Evolutionary conservation across 2,113 vertebrate species (phyloP).

Genomic region (Burhinus oedicnemus): DNA sequence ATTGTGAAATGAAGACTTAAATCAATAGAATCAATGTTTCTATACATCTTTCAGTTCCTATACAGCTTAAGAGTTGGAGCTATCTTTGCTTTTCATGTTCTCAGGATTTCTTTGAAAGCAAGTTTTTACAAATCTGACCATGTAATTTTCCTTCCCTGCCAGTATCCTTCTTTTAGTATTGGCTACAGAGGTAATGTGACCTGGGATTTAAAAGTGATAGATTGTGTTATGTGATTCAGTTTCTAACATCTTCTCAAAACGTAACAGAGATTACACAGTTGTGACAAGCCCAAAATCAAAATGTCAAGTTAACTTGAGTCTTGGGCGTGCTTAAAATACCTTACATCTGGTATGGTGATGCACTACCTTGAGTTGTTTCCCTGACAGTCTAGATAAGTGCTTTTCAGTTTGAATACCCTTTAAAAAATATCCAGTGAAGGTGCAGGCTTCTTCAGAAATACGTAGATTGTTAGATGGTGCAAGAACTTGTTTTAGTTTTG

Average conservation of each 20-base stretch:
- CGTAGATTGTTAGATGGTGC: rapidly evolving
- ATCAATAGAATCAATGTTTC: not conserved
- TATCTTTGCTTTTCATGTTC: not conserved
- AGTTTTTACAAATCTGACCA: not conserved
- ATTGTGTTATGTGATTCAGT: not conserved
- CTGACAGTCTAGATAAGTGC: not conserved
- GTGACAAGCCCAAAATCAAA: not conserved
- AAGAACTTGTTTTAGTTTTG: not conserved
- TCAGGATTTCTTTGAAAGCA: not conserved
- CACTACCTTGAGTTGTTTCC: not conserved
- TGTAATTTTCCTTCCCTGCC: not conserved
- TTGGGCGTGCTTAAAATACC: not conserved
- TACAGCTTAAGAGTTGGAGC: not conserved
- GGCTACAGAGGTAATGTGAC: not conserved
- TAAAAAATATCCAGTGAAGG: not conserved
- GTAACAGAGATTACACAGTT: not conserved
- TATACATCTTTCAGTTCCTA: not conserved
- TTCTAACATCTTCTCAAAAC: not conserved
- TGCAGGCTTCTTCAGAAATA: not conserved
- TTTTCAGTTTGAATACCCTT: not conserved
- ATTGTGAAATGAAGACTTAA: not conserved
- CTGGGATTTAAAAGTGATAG: not conserved
- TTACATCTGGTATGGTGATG: not conserved
- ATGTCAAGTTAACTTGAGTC: not conserved
- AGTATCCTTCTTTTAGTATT: not conserved